phyloP scores from a whole-genome alignment of 2,797 vertebrate species.

The Xyrichtys novacula region DNA sequence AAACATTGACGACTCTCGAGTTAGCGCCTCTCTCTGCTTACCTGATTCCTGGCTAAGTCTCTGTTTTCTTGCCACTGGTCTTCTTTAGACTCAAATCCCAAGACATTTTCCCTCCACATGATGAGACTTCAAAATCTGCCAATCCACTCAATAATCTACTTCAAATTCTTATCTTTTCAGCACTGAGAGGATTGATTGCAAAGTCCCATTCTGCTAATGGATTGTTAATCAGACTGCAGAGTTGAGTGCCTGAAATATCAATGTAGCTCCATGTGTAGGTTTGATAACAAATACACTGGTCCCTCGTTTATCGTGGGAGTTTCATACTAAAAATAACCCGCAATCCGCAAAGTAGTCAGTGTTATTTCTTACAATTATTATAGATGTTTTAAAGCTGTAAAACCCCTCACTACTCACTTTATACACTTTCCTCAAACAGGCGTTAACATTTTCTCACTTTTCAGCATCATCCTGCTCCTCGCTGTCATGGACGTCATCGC shows the following conservation, averaged over 20 bases:
- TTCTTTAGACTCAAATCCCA: background rate
- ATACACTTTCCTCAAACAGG: no score
- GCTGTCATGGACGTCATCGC: no score
- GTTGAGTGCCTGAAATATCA: background rate
- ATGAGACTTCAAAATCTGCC: background rate
- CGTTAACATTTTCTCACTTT: no score
- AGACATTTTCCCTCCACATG: background rate
- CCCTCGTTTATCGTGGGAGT: no score
- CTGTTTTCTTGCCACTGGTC: background rate
- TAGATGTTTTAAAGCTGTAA: no score
- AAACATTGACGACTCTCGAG: no score
- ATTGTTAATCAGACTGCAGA: constrained; percentile 10
- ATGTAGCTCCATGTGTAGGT: background rate
- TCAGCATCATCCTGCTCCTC: no score
- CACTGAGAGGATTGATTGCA: constrained; percentile 6
- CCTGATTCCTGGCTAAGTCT: no score
- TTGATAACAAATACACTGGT: constrained; percentile 1
- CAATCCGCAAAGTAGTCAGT: no score
- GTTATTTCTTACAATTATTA: no score
- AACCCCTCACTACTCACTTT: no score
- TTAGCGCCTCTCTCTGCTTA: background rate
- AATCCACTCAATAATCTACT: background rate
- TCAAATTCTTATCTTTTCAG: constrained; percentile 18
- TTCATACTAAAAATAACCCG: no score
- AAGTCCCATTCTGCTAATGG: constrained; percentile 1